Evolutionary conservation across 2,113 vertebrate species (phyloP), one percentile per base, ranked within the genome.

Genomic region (Bostrychus sinensis): DNA sequence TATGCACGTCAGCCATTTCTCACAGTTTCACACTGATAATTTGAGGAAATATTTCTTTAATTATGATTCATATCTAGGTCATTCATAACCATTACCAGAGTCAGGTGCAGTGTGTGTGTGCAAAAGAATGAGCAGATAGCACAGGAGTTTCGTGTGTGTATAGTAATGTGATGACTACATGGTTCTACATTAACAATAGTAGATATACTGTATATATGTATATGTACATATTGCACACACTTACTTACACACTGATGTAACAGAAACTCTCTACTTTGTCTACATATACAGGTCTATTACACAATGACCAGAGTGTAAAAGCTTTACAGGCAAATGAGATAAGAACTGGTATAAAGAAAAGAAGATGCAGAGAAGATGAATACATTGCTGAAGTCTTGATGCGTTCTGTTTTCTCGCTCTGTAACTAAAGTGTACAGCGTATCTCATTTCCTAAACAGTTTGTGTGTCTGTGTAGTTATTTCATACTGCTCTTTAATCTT

Each of bases 61-160:
- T 82, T 73, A 82, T 80, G 82, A 84, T 80, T 74, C 60, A 82
- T 84, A 82, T 75, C 51, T 67, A 37, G 70, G 60, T 72, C 67
- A 66, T 74, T 71, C 50, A 66, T 78, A 62, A 67, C 66, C 54
- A 74, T 64, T 34, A 58, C 34, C 41, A 25, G 7, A 25, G 26
- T 58, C 63, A 61, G 20, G 65, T 36, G 12, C 7, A 0, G 56
- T 23, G 22, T 50, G 37, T 53, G 50, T 63, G 50, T 58, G 62
- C 41, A 43, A 68, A 51, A 28, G 23, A 8, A 32, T 7, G 48
- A 51, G 48, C 2, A 7, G 23, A 28, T 48, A 14, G 25, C 23
- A 16, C 25, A 16, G 25, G 23, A 51, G 48, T 30, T 51, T 28
- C n/a, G n/a, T n/a, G 5, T 32, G 30, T 32, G 30, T 32, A 32